Conservation (phyloP, 2,113 vertebrate species). For the Saimiri boliviensis region DNA sequence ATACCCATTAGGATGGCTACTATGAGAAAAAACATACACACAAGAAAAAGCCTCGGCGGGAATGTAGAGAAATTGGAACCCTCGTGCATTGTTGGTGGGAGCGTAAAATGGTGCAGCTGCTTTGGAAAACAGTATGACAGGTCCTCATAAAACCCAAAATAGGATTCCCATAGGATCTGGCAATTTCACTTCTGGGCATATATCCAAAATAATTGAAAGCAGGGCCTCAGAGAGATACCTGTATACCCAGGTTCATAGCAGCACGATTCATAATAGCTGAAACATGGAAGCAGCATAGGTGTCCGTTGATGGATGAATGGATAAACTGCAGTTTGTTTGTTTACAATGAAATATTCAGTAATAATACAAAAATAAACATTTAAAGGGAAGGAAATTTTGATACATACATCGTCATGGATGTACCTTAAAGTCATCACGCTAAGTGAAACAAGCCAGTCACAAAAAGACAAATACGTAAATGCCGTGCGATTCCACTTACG, state of each 20-base stretch:
- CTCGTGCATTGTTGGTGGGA: neutral
- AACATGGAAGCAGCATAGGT: neutral
- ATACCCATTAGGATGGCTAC: neutral
- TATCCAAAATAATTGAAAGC: neutral
- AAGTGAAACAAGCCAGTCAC: neutral
- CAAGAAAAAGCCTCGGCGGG: neutral
- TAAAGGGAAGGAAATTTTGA: neutral
- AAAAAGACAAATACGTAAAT: neutral
- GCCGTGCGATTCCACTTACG: neutral
- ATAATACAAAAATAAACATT: neutral
- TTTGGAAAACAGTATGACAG: neutral
- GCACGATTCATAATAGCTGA: neutral
- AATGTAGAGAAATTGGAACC: neutral
- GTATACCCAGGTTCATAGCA: neutral
- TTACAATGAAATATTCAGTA: neutral
- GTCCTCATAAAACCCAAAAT: neutral
- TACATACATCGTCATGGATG: neutral
- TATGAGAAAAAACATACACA: neutral
- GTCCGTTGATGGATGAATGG: accelerated
- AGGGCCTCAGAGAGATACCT: neutral
- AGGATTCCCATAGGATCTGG: no score
- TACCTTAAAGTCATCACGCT: neutral
- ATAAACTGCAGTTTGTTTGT: neutral
- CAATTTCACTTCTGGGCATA: neutral
- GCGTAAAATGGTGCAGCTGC: neutral